Percentiles rank a stretch among this genome's conserved stretches.
These are phyloP conservation scores for Lynx canadensis DNA, from an alignment of 2,113 vertebrate species.

Conservation along the genomic window DNA sequence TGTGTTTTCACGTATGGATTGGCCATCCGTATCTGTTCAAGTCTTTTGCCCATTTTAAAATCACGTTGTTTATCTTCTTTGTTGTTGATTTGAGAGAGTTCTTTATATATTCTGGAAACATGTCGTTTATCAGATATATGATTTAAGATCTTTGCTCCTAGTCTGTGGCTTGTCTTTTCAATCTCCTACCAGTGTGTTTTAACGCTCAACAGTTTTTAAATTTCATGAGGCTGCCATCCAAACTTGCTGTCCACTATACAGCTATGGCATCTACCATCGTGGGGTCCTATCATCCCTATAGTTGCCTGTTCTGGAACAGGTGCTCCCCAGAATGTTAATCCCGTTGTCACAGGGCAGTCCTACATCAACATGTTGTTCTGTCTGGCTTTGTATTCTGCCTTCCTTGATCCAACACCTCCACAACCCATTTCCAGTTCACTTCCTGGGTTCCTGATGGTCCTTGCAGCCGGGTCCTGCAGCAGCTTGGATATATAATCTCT, in stretches of 20 bases:
- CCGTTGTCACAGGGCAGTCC: neutral
- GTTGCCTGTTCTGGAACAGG: neutral
- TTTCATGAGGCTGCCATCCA: constrained; percentile 1
- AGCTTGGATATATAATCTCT: neutral
- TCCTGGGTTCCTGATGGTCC: neutral
- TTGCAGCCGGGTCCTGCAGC: neutral
- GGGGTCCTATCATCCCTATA: neutral
- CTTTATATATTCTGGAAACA: neutral
- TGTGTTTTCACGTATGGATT: neutral
- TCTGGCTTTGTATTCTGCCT: neutral
- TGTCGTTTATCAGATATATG: neutral
- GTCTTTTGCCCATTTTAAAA: neutral
- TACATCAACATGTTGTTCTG: rapidly evolving
- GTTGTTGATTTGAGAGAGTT: neutral
- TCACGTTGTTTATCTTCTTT: neutral
- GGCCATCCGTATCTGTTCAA: neutral
- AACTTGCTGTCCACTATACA: neutral
- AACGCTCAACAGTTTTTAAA: neutral
- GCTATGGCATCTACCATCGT: neutral
- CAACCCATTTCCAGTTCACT: too few relatives aligned
- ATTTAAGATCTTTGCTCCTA: neutral
- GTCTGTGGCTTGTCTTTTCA: neutral
- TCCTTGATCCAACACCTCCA: neutral
- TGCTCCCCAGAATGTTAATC: neutral
- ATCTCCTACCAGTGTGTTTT: neutral